Conservation (phyloP, 1,140 invertebrate species). For the Penaeus indicus region DNA sequence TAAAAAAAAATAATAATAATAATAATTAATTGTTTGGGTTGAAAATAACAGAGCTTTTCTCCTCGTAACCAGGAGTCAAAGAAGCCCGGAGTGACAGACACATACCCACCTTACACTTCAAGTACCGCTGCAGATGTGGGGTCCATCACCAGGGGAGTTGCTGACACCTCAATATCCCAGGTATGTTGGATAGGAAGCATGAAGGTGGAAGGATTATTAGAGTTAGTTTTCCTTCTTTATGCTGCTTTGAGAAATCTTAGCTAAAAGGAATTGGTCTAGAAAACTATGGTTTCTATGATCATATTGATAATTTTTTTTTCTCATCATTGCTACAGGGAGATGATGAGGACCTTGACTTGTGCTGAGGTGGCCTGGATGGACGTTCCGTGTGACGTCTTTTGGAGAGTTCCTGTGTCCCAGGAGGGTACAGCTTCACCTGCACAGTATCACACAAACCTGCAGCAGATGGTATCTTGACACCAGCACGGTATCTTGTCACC, state of each 20-base stretch:
- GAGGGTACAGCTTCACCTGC: slow-evolving; percentile 22
- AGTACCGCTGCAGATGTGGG: slow-evolving; percentile 43
- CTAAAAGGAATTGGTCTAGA: too few relatives aligned
- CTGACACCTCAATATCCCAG: slow-evolving; percentile 42
- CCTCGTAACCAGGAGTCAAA: slow-evolving; percentile 32
- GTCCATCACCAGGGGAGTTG: slow-evolving; percentile 33
- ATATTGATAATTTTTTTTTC: too few relatives aligned
- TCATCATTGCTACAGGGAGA: too few relatives aligned
- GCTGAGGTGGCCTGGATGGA: slow-evolving; percentile 33
- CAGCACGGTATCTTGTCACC: not conserved
- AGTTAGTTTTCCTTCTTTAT: too few relatives aligned
- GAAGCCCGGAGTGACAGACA: slow-evolving; percentile 55
- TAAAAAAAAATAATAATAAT: too few relatives aligned
- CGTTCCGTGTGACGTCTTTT: slow-evolving; percentile 25
- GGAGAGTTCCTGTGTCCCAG: slow-evolving; percentile 4
- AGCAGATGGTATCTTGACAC: not conserved
- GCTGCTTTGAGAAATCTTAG: too few relatives aligned
- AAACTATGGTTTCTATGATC: too few relatives aligned
- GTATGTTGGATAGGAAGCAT: not conserved
- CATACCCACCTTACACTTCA: slow-evolving; percentile 60
- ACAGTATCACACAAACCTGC: slow-evolving; percentile 12
- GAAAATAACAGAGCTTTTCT: not conserved
- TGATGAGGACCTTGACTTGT: slow-evolving; percentile 52
- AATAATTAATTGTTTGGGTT: too few relatives aligned
- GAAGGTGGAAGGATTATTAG: too few relatives aligned